Evolutionary conservation across 2,888 invertebrate species (phyloP).

Genomic region (Eupithecia subfuscata): DNA sequence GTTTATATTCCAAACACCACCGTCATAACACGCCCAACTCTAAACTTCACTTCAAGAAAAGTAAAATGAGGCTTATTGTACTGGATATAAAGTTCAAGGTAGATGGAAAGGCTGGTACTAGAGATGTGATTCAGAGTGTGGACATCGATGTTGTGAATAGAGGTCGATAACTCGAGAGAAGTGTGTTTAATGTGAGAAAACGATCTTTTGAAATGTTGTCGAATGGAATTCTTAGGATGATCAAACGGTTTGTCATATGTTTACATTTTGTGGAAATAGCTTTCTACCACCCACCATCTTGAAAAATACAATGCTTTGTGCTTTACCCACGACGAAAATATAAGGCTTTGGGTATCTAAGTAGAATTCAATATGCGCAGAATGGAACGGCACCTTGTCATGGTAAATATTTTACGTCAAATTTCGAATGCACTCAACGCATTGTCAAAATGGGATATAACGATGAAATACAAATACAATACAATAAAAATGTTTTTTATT

Average conservation of each 20-base stretch:
- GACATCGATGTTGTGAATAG: slow-evolving; percentile 71
- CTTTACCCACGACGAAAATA: not conserved
- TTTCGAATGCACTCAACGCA: too few relatives aligned
- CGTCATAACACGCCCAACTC: slow-evolving; percentile 53
- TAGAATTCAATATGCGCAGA: too few relatives aligned
- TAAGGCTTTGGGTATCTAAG: too few relatives aligned
- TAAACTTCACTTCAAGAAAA: slow-evolving; percentile 13
- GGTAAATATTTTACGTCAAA: too few relatives aligned
- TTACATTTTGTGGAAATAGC: slow-evolving; percentile 14
- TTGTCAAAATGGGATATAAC: too few relatives aligned
- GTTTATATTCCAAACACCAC: slow-evolving; percentile 74
- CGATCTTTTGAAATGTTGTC: slow-evolving; percentile 46
- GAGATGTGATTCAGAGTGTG: slow-evolving; percentile 50
- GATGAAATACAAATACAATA: too few relatives aligned
- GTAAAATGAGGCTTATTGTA: not conserved
- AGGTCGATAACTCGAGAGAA: slow-evolving; percentile 66
- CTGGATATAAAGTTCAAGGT: not conserved
- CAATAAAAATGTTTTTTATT: too few relatives aligned
- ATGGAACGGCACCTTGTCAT: too few relatives aligned
- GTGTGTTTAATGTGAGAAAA: slow-evolving; percentile 58
- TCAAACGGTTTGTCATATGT: slow-evolving; percentile 28
- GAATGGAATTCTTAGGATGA: slow-evolving; percentile 38
- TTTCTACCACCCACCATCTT: slow-evolving; percentile 1
- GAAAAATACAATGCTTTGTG: not conserved
- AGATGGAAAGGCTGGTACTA: slow-evolving; percentile 18